These are phyloP conservation scores for Calonectris borealis DNA, from an alignment of 2,113 vertebrate species.

Conservation along the genomic window DNA sequence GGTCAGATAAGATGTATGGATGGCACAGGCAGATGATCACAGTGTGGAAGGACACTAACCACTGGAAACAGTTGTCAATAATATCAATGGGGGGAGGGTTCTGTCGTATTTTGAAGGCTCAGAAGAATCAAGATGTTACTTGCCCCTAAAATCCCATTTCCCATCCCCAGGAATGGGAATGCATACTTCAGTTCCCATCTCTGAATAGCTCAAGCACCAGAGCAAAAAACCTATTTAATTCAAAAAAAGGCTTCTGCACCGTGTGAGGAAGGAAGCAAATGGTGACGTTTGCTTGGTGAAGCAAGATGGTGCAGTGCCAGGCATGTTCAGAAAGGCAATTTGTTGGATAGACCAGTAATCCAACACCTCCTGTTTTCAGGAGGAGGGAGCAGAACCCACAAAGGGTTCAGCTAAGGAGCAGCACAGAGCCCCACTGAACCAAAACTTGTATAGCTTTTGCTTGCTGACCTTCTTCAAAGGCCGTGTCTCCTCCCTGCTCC, in stretches of 20 bases:
- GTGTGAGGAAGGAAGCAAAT: not conserved
- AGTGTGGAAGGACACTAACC: not conserved
- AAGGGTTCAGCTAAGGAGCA: not conserved
- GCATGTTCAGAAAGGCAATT: not conserved
- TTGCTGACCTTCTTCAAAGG: not conserved
- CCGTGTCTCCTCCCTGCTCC: not conserved
- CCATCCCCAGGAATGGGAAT: not conserved
- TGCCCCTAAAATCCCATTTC: not conserved
- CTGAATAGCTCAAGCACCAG: not conserved
- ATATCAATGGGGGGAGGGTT: not conserved
- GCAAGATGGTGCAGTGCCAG: not conserved
- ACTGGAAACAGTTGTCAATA: not conserved
- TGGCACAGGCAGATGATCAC: not conserved
- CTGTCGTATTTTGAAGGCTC: not conserved
- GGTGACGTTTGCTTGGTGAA: not conserved
- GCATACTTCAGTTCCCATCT: not conserved
- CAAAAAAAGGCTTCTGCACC: not conserved
- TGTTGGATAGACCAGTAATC: not conserved
- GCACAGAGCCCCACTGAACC: not conserved
- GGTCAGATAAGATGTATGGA: not conserved
- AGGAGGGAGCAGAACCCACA: not conserved
- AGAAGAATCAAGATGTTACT: not conserved
- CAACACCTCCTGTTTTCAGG: not conserved
- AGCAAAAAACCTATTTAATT: not conserved
- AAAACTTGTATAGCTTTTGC: not conserved